A percentile compares a stretch with the other conserved stretches of the same genome.
Conservation (phyloP, 30 jellyfish, hydroid and myxozoan species). For the Aurelia sp. region DNA sequence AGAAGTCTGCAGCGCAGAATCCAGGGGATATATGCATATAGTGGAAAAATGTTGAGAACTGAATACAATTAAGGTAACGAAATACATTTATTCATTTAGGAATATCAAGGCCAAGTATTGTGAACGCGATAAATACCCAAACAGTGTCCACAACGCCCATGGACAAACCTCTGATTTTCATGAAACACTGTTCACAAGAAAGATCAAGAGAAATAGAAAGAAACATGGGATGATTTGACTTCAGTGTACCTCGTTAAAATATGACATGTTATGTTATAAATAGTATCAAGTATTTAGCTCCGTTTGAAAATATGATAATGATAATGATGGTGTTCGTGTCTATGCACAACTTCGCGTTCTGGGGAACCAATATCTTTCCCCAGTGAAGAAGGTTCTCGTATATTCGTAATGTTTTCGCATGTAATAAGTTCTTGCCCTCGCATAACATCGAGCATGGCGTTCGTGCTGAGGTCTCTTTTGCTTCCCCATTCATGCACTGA, state of each 20-base stretch:
- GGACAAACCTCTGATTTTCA: no score
- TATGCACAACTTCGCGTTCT: constrained; percentile 29
- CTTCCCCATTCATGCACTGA: constrained; percentile 32
- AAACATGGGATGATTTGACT: no score
- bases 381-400: constrained; percentile 7
- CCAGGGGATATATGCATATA: no score
- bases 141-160: no score
- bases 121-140: no score
- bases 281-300: constrained; percentile 25
- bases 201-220: no score
- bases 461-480: constrained; percentile 25
- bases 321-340: constrained; percentile 71
- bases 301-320: constrained; percentile 60
- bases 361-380: constrained; percentile 35
- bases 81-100: no score
- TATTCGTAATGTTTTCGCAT: neutral
- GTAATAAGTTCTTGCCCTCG: constrained; percentile 10
- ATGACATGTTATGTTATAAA: constrained; percentile 42
- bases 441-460: constrained; percentile 18
- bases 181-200: no score
- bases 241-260: neutral
- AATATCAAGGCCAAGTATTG: no score
- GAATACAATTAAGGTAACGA: no score
- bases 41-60: no score
- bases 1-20: no score